A percentile compares a stretch with the other conserved stretches of the same genome.
These are phyloP conservation scores for Calyptommatus sinebrachiatus DNA, from an alignment of 2,113 vertebrate genomes.

Conservation along the genomic window DNA sequence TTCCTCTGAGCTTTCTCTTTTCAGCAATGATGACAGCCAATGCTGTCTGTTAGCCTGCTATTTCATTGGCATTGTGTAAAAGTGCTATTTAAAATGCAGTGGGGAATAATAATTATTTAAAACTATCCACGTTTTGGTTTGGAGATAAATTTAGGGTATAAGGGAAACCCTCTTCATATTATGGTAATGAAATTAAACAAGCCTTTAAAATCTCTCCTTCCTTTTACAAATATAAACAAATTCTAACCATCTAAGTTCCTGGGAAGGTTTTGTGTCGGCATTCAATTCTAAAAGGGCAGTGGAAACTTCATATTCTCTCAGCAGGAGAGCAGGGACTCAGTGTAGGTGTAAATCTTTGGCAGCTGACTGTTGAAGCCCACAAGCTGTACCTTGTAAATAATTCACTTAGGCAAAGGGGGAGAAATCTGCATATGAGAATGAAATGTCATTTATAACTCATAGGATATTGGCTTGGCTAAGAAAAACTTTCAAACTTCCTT, in stretches of 20 bases:
- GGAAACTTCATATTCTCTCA: slow-evolving; percentile 57
- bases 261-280: slow-evolving; percentile 48
- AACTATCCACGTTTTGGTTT: slow-evolving; percentile 37
- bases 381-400: slow-evolving; percentile 76
- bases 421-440: slow-evolving; percentile 74
- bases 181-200: slow-evolving; percentile 34
- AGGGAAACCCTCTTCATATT: slow-evolving; percentile 29
- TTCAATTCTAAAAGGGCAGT: slow-evolving; percentile 56
- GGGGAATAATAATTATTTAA: slow-evolving; percentile 43
- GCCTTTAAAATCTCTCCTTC: slow-evolving; percentile 18
- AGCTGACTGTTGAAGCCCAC: slow-evolving; percentile 68
- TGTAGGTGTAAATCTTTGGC: slow-evolving; percentile 68
- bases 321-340: slow-evolving; percentile 55
- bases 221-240: not conserved
- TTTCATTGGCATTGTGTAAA: slow-evolving; percentile 32
- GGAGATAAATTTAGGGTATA: slow-evolving; percentile 16
- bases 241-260: slow-evolving; percentile 39
- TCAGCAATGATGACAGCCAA: slow-evolving; percentile 9
- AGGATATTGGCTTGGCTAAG: slow-evolving; percentile 63
- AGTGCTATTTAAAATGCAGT: slow-evolving; percentile 37
- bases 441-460: slow-evolving; percentile 74
- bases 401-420: slow-evolving; percentile 68
- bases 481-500: slow-evolving; percentile 62
- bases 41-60: not conserved
- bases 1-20: not conserved